Conservation (phyloP, 64 coral and sea anemone species). For the Pocillopora verrucosa region DNA sequence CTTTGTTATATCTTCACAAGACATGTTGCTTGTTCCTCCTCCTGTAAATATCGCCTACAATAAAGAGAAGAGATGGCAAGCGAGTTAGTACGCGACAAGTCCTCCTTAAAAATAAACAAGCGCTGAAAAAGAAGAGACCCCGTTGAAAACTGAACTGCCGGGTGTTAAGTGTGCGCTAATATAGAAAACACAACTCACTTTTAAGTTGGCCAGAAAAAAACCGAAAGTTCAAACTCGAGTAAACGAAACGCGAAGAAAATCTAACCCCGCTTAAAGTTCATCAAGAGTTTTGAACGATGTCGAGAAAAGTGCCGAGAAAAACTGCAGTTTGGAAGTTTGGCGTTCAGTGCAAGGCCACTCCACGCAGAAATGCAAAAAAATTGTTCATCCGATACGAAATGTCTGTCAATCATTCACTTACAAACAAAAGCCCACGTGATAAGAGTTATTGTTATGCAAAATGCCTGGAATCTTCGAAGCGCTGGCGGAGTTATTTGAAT, state of each 20-base stretch:
- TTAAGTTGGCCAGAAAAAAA: conserved; percentile 36
- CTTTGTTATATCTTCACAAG: conserved; percentile 39
- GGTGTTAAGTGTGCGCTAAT: conserved; percentile 32
- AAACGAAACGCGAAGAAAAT: conserved; percentile 43
- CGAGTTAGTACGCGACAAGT: background rate
- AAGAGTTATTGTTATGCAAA: conserved; percentile 43
- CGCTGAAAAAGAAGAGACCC: conserved; percentile 23
- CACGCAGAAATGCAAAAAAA: conserved; percentile 53
- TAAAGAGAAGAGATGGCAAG: conserved; percentile 6
- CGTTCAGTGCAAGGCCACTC: conserved; percentile 30
- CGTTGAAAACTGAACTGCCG: conserved; percentile 49
- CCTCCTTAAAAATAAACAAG: conserved; percentile 25
- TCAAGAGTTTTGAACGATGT: conserved; percentile 19
- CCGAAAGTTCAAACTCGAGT: background rate
- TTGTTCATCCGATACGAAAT: conserved; percentile 48
- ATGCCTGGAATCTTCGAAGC: conserved; percentile 9
- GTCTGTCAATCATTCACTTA: conserved; percentile 43
- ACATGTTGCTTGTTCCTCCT: conserved; percentile 2
- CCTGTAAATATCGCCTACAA: conserved; percentile 35
- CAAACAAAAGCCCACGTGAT: conserved; percentile 48
- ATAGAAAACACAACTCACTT: conserved; percentile 50
- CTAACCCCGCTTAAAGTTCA: conserved; percentile 6
- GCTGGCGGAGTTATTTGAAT: conserved; percentile 45
- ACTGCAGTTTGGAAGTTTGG: conserved; percentile 13
- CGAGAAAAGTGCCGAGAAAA: conserved; percentile 18